Percentiles rank a stretch among this genome's conserved stretches.
phyloP scores from a whole-genome alignment of 2,888 invertebrate genomes.

The Euspilapteryx auroguttella region DNA sequence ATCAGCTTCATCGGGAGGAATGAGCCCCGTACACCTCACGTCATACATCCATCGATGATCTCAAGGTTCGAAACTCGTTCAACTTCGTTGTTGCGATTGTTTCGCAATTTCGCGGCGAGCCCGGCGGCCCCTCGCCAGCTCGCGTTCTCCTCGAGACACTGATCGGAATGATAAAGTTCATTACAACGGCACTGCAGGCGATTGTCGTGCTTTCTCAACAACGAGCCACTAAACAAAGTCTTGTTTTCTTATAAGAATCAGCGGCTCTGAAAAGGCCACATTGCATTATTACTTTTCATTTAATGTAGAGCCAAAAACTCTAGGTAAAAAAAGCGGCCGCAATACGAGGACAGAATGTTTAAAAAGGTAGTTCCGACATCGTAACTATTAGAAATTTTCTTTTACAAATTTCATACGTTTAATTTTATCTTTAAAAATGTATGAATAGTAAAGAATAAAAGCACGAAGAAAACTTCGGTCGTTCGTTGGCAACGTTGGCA shows the following conservation, averaged over 20 bases:
- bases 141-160: slow-evolving; percentile 19
- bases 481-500: too few relatives aligned
- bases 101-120: slow-evolving; percentile 20
- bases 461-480: too few relatives aligned
- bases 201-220: slow-evolving; percentile 1
- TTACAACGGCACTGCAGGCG: slow-evolving; percentile 1
- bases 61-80: slow-evolving; percentile 44
- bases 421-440: too few relatives aligned
- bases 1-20: slow-evolving; percentile 51
- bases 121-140: slow-evolving; percentile 17
- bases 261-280: neutral
- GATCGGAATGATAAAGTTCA: slow-evolving; percentile 3
- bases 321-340: too few relatives aligned
- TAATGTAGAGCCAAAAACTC: too few relatives aligned
- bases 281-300: neutral
- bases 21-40: slow-evolving; percentile 53
- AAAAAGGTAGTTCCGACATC: too few relatives aligned
- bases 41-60: slow-evolving; percentile 58
- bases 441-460: too few relatives aligned
- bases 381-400: too few relatives aligned
- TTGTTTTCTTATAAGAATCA: neutral
- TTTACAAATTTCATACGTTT: too few relatives aligned
- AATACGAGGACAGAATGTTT: too few relatives aligned
- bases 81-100: slow-evolving; percentile 15
- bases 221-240: neutral